Percentiles rank a stretch among this genome's conserved stretches.
These are phyloP conservation scores for Drosophila silvestris DNA, from an alignment of 2,888 invertebrate genomes.

Conservation along the genomic window DNA sequence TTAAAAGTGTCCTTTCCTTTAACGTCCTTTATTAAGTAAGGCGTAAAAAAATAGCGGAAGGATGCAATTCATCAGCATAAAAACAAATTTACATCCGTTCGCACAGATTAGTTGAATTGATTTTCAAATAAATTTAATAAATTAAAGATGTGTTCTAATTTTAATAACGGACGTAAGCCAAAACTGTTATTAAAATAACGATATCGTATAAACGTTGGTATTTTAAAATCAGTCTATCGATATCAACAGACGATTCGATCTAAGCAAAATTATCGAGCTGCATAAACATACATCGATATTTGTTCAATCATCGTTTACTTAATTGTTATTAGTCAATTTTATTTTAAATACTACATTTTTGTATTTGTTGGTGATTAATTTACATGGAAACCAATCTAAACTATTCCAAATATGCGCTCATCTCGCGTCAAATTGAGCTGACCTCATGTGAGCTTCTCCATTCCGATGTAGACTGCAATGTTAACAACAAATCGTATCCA, in stretches of 20 bases:
- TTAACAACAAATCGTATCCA: constrained; percentile 14
- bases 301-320: constrained; percentile 24
- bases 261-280: neutral
- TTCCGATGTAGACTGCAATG: constrained; percentile 26
- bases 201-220: neutral
- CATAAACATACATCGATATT: constrained; percentile 27
- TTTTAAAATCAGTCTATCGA: neutral
- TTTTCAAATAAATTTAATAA: neutral
- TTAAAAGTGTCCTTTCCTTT: neutral
- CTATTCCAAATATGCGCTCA: constrained; percentile 66
- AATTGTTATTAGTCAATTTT: constrained; percentile 51
- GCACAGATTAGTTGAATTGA: neutral
- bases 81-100: neutral
- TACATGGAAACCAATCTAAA: constrained; percentile 47
- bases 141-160: neutral
- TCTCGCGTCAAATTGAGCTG: constrained; percentile 51
- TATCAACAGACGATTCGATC: neutral
- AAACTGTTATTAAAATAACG: neutral
- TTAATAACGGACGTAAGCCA: neutral
- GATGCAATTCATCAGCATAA: neutral
- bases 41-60: neutral
- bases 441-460: constrained; percentile 39
- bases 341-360: constrained; percentile 40
- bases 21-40: neutral
- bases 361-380: constrained; percentile 31